These are phyloP conservation scores for Raja brachyura DNA, from an alignment of 2,113 vertebrate species.

Conservation along the genomic window DNA sequence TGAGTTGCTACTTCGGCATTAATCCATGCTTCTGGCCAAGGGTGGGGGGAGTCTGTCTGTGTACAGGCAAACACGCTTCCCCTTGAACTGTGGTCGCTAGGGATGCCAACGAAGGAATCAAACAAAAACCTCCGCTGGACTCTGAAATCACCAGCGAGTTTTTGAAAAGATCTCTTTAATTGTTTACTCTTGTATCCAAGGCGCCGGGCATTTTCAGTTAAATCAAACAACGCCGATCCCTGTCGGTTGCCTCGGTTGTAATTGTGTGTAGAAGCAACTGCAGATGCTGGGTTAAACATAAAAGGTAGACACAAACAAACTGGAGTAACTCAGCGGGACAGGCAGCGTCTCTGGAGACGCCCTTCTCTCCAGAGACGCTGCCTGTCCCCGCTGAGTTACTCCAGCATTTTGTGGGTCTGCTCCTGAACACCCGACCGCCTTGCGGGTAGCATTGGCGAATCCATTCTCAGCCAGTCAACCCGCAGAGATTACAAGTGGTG, in stretches of 20 bases:
- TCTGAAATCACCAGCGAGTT: neutral
- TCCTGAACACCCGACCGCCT: neutral
- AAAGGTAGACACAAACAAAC: too few species aligned
- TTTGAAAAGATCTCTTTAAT: neutral
- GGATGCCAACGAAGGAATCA: too few species aligned
- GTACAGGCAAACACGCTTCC: neutral
- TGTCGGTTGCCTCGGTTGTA: neutral
- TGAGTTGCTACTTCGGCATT: neutral
- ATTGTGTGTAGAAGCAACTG: too few species aligned
- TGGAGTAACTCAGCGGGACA: too few species aligned
- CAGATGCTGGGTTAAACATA: too few species aligned
- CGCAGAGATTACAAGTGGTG: neutral
- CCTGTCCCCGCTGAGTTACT: too few species aligned
- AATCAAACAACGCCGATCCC: neutral
- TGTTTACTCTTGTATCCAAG: constrained; percentile 26
- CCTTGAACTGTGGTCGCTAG: neutral
- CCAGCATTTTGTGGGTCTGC: neutral
- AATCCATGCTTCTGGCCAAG: neutral
- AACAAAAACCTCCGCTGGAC: neutral
- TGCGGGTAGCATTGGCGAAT: neutral
- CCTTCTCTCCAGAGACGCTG: too few species aligned
- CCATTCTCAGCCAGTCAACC: neutral
- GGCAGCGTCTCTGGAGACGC: too few species aligned
- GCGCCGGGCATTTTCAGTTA: neutral
- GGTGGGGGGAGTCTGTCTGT: neutral